Evolutionary conservation across 2,113 vertebrate species (phyloP).

Genomic region (Antechinus stuartii): DNA sequence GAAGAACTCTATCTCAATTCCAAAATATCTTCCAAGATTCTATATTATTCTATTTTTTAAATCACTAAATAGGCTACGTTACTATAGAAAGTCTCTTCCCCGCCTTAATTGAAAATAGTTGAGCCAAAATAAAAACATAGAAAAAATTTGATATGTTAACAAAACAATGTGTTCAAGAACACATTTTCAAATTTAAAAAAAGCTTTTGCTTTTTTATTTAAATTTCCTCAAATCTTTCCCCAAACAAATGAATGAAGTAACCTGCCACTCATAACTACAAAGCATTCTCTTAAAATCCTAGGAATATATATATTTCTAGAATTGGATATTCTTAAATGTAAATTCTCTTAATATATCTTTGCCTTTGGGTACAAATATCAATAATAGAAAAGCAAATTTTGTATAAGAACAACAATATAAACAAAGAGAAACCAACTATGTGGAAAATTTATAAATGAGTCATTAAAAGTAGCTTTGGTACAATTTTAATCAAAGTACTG

Average conservation of each 20-base stretch:
- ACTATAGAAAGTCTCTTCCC: background rate
- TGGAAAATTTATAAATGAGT: constrained; percentile 36
- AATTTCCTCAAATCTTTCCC: background rate
- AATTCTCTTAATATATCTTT: background rate
- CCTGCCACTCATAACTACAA: background rate
- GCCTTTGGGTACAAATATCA: background rate
- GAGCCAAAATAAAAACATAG: background rate
- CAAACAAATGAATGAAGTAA: constrained; percentile 10
- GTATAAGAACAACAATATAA: constrained; percentile 13
- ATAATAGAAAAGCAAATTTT: constrained; percentile 31
- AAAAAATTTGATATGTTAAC: background rate
- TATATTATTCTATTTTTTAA: background rate
- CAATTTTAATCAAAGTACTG: background rate
- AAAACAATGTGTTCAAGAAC: background rate
- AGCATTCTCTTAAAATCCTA: background rate
- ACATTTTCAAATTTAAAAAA: background rate
- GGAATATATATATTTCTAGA: background rate
- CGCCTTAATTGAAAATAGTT: background rate
- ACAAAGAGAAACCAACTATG: constrained; percentile 23
- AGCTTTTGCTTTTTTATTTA: background rate
- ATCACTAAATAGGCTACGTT: background rate
- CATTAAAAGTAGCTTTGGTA: background rate
- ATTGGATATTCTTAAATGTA: background rate
- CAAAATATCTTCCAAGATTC: background rate
- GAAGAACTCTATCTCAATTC: background rate